Base-by-base conservation (phyloP, 2,797 vertebrate genomes). In the Stomatorhinus walkeri region DNA sequence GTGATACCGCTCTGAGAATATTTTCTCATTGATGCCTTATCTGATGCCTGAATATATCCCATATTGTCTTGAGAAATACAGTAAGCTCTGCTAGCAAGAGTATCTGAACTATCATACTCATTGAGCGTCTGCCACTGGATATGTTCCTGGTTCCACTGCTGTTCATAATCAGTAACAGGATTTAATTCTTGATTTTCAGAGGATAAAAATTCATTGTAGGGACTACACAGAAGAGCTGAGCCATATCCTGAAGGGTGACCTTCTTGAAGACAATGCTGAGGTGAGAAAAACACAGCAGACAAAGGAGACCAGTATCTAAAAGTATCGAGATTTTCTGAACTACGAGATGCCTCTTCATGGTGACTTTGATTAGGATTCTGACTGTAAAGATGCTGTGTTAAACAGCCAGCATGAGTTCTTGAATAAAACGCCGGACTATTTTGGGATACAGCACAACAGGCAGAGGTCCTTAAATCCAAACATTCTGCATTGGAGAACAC, bases 401-500 rank as follows among this genome's bases (percentile, higher is more conserved):
- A 92, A 94, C 94, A 93, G 22, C 91, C 92, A 46, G 93, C 92
- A 89, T 94, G 95, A 48, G 93, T 87, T 88, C 94, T 95, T 43
- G 92, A 93, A 85, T 91, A 93, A n/a, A 91, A 72, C 87, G 89
- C 48, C 86, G 89, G 92, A 91, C 88, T 94, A 52, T 94, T 93
- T 90, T 94, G 91, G 90, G 94, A 94, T 91, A 94, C 94, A 87
- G 91, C 92, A 93, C 93, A 94, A 91, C 93, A 93, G 88, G 93
- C 90, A 24, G 94, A 93, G 48, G 95, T 96, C 92, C 95, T 94
- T 76, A 96, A 92, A 90, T 96, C 95, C 90, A 96, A 94, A 93
- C 94, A 95, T 8, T 94, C 93, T 72, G 89, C 54, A 87, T 93
- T 91, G 93, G 91, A 90, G 54, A 93, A 92, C 40, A 91, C 91